Conservation (phyloP, 1,140 invertebrate genomes). For the Ceratoteleas bidentatus region DNA sequence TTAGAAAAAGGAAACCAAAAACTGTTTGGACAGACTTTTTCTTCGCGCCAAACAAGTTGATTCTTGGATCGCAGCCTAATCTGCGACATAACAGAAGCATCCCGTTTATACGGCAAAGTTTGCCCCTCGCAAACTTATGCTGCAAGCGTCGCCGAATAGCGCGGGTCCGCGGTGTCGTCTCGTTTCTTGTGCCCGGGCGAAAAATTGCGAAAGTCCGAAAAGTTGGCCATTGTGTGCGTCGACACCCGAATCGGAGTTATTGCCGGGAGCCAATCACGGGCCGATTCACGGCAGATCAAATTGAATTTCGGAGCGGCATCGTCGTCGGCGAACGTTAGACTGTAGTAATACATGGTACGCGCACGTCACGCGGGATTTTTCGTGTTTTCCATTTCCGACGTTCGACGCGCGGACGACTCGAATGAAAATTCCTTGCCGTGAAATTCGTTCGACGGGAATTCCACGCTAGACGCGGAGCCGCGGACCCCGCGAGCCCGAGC, state of each 20-base stretch:
- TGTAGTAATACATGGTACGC: slow-evolving; percentile 58
- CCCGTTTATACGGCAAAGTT: no score
- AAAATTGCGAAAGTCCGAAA: slow-evolving; percentile 59
- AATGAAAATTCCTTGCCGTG: slow-evolving; percentile 66
- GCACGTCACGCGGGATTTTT: slow-evolving; percentile 60
- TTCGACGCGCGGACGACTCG: slow-evolving; percentile 61
- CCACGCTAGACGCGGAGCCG: slow-evolving; percentile 45
- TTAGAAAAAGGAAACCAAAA: no score
- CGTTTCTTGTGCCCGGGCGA: slow-evolving; percentile 55
- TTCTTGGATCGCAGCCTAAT: no score
- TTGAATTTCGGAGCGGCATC: slow-evolving; percentile 60
- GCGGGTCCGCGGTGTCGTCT: slow-evolving; percentile 40
- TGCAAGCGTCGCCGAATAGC: slow-evolving; percentile 39
- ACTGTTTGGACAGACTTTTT: no score
- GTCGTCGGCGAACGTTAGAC: slow-evolving; percentile 61
- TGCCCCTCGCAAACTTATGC: no score
- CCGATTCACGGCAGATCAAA: slow-evolving; percentile 63
- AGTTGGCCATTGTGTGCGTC: slow-evolving; percentile 27
- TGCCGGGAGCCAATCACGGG: slow-evolving; percentile 62
- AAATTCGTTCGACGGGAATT: slow-evolving; percentile 65
- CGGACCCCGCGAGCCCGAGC: slow-evolving; percentile 40
- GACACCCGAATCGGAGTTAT: slow-evolving; percentile 58
- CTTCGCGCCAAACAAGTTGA: no score
- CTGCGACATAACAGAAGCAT: no score
- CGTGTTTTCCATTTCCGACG: slow-evolving; percentile 63